Evolutionary conservation across 2,888 invertebrate genomes (phyloP).

Genomic region (Polymixis flavicincta): DNA sequence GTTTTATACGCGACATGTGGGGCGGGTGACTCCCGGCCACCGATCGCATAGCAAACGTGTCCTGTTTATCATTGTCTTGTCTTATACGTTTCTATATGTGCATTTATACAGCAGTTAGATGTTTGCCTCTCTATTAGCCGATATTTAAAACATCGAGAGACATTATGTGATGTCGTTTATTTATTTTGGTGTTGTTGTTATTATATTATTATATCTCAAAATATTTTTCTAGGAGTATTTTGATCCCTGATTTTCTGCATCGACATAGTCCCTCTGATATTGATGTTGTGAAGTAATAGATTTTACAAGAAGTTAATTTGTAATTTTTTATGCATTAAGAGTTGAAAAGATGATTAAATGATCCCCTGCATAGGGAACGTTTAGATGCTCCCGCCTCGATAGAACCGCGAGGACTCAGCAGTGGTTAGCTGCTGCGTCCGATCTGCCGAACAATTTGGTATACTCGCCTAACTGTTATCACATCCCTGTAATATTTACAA

Average conservation of each 20-base stretch:
- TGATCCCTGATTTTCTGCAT: conserved; percentile 87
- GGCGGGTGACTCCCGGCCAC: conserved; percentile 71
- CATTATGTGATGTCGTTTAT: conserved; percentile 86
- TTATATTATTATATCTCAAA: conserved; percentile 75
- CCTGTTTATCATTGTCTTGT: conserved; percentile 89
- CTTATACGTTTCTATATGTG: conserved; percentile 87
- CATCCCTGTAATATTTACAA: conserved; percentile 72
- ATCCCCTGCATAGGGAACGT: conserved; percentile 85
- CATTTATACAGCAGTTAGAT: conserved; percentile 89
- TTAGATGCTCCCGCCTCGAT: conserved; percentile 88
- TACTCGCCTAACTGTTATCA: conserved; percentile 77
- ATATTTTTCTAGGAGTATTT: conserved; percentile 85
- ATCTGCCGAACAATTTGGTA: conserved; percentile 84
- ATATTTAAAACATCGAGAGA: conserved; percentile 84
- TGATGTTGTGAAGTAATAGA: conserved; percentile 88
- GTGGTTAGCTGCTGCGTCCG: conserved; percentile 83
- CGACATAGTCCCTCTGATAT: conserved; percentile 88
- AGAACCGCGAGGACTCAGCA: conserved; percentile 85
- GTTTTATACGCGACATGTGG: conserved; percentile 76
- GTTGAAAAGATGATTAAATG: conserved; percentile 76
- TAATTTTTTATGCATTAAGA: conserved; percentile 82
- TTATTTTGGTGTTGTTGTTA: conserved; percentile 89
- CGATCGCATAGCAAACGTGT: conserved; percentile 85
- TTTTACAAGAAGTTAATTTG: conserved; percentile 79
- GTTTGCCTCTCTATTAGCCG: conserved; percentile 89